Conservation (phyloP, 37 sponge, comb jelly and placozoan genomes). For the Lycopodina hypogea region DNA sequence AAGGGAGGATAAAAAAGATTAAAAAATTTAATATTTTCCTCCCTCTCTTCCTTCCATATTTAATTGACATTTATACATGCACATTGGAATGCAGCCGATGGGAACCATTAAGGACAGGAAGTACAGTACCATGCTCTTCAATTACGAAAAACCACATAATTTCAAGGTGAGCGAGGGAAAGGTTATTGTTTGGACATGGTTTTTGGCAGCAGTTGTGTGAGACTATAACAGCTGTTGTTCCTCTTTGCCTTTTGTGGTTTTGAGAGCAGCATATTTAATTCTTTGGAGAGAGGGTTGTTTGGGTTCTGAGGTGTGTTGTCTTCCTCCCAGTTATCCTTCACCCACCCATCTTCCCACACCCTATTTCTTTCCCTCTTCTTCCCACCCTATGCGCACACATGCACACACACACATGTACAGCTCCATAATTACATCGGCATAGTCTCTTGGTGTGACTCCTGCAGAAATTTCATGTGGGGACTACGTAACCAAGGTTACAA, state of each 20-base stretch:
- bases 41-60: too few relatives aligned
- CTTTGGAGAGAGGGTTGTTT: slow-evolving; percentile 1
- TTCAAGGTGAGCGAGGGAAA: slow-evolving; percentile 80
- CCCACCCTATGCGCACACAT: neutral
- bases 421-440: slow-evolving; percentile 52
- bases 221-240: too few relatives aligned
- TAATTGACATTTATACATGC: too few relatives aligned
- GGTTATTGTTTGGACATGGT: neutral
- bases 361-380: neutral
- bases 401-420: slow-evolving; percentile 20
- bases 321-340: neutral
- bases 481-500: slow-evolving; percentile 84
- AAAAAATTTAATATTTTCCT: too few relatives aligned
- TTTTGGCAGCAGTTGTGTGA: neutral
- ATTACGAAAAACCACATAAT: slow-evolving; percentile 74
- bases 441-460: slow-evolving; percentile 83
- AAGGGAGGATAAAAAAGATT: too few relatives aligned
- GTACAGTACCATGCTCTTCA: slow-evolving; percentile 26
- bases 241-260: too few relatives aligned
- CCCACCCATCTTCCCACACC: neutral
- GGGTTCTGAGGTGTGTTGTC: neutral
- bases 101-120: neutral
- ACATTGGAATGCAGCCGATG: too few relatives aligned
- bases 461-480: slow-evolving; percentile 95
- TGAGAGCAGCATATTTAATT: too few relatives aligned